Evolutionary conservation across 92 coral and sea anemone species (phyloP).

Genomic region (Isaurus tuberculatus): DNA sequence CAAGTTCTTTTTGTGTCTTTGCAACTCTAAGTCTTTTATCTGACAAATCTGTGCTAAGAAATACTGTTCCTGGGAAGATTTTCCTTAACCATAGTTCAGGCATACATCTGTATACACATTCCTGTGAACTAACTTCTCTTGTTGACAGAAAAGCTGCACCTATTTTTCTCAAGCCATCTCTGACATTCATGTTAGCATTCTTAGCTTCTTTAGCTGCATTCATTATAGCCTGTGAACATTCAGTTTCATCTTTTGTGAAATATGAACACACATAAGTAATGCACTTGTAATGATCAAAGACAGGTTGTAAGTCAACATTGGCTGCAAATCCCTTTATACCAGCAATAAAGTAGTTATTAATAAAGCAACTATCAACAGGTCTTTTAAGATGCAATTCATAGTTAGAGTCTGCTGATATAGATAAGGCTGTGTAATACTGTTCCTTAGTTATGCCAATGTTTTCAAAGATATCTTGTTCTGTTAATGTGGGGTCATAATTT

Average conservation of each 20-base stretch:
- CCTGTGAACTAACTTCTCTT: slow-evolving; percentile 76
- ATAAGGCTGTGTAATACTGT: slow-evolving; percentile 57
- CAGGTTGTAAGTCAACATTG: slow-evolving; percentile 68
- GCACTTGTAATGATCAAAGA: slow-evolving; percentile 65
- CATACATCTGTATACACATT: slow-evolving; percentile 69
- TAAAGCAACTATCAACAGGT: slow-evolving; percentile 60
- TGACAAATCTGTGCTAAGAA: slow-evolving; percentile 64
- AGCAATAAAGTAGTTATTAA: slow-evolving; percentile 55
- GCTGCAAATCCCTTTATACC: slow-evolving; percentile 68
- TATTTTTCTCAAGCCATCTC: slow-evolving; percentile 57
- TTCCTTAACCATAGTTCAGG: slow-evolving; percentile 75
- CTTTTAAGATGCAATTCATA: slow-evolving; percentile 58
- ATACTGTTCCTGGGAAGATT: slow-evolving; percentile 72
- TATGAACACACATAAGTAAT: slow-evolving; percentile 64
- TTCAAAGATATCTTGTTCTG: neutral
- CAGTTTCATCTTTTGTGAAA: slow-evolving; percentile 63
- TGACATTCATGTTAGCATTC: slow-evolving; percentile 44
- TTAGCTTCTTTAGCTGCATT: slow-evolving; percentile 74
- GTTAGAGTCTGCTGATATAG: slow-evolving; percentile 59
- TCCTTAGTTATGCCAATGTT: slow-evolving; percentile 31
- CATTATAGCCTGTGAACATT: slow-evolving; percentile 58
- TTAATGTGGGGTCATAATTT: slow-evolving; percentile 40
- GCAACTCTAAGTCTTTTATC: slow-evolving; percentile 70
- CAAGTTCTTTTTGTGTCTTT: slow-evolving; percentile 65
- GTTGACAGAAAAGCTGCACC: slow-evolving; percentile 43